phyloP scores from a whole-genome alignment of 2,888 invertebrate genomes.

The Eupithecia pulchellata region DNA sequence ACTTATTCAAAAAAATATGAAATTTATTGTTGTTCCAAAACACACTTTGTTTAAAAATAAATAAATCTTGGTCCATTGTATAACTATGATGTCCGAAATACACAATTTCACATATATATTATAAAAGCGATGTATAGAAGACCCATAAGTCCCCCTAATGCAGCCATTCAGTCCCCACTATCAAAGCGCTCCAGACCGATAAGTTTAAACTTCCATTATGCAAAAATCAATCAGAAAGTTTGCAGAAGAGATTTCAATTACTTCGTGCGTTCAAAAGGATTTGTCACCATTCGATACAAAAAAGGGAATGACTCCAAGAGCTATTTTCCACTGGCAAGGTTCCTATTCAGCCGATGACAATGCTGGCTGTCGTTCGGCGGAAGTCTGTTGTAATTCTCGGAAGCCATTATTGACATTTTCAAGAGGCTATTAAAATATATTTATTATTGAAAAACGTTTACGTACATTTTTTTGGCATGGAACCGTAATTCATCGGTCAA shows the following conservation, averaged over 20 bases:
- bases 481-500: conserved; percentile 59
- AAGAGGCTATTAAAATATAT: conserved; percentile 78
- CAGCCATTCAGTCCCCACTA: conserved; percentile 11
- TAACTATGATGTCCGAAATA: not conserved
- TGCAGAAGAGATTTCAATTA: conserved; percentile 66
- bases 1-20: too few relatives aligned
- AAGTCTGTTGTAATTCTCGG: conserved; percentile 78
- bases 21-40: too few relatives aligned
- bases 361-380: conserved; percentile 75
- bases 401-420: conserved; percentile 82
- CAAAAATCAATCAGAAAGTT: conserved; percentile 42
- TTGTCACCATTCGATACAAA: conserved; percentile 71
- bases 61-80: not conserved
- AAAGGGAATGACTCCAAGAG: conserved; percentile 73
- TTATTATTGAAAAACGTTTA: conserved; percentile 73
- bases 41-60: too few relatives aligned
- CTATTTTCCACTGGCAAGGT: conserved; percentile 75
- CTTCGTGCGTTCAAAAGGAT: conserved; percentile 62
- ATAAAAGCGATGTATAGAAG: too few relatives aligned
- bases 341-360: conserved; percentile 74
- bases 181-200: conserved; percentile 6
- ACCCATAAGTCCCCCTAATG: not conserved
- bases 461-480: conserved; percentile 55
- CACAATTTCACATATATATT: too few relatives aligned
- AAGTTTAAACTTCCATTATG: conserved; percentile 17